Evolutionary conservation across 2,113 vertebrate species (phyloP).

Genomic region (Pelvicachromis taeniatus): DNA sequence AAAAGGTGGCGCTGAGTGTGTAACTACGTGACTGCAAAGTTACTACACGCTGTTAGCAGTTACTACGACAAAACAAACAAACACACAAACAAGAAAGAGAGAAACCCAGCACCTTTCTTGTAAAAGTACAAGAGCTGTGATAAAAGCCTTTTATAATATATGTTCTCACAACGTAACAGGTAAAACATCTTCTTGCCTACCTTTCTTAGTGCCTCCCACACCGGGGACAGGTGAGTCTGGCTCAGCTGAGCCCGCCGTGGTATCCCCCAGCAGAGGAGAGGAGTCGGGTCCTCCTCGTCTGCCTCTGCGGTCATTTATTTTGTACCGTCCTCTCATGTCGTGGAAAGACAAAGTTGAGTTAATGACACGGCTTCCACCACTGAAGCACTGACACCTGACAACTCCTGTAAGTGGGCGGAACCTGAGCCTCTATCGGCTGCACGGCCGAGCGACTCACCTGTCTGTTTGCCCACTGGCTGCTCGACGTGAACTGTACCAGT

Average conservation of each 20-base stretch:
- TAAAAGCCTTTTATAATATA: not conserved
- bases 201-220: not conserved
- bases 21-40: not conserved
- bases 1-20: not conserved
- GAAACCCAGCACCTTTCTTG: not conserved
- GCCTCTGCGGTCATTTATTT: not conserved
- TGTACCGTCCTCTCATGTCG: constrained; percentile 39
- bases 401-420: not conserved
- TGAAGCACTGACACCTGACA: not conserved
- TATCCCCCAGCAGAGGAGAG: constrained; percentile 45
- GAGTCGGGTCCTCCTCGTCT: not conserved
- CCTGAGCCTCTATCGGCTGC: not conserved
- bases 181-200: not conserved
- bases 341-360: not conserved
- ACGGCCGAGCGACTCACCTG: not conserved
- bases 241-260: constrained; percentile 23
- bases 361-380: not conserved
- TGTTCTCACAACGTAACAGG: not conserved
- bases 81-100: not conserved
- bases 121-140: not conserved
- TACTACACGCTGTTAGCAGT: not conserved
- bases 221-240: constrained; percentile 46
- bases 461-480: not conserved
- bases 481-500: not conserved
- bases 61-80: not conserved